Percentiles rank a stretch among this genome's conserved stretches.
Evolutionary conservation across 2,797 vertebrate species (phyloP).

Genomic region (Adelosebastes latens): DNA sequence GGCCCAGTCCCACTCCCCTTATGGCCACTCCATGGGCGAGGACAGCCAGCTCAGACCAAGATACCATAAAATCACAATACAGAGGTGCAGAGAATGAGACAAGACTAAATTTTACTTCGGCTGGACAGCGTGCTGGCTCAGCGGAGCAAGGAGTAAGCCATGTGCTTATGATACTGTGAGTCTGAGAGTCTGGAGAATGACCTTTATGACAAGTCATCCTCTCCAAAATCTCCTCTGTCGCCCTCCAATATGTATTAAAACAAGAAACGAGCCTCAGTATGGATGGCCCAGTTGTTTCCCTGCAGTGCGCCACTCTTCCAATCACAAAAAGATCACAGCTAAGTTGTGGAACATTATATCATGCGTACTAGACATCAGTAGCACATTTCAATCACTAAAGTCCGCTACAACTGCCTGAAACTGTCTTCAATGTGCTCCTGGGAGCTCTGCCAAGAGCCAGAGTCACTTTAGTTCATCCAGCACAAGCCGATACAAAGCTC

Average conservation of each 20-base stretch:
- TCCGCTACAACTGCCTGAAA: slow-evolving; percentile 53
- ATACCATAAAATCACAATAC: slow-evolving; percentile 51
- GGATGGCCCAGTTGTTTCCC: slow-evolving; percentile 24
- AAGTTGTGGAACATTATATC: slow-evolving; percentile 49
- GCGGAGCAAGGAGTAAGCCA: slow-evolving; percentile 43
- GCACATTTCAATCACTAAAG: slow-evolving; percentile 48
- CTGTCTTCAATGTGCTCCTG: slow-evolving; percentile 57
- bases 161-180: slow-evolving; percentile 35
- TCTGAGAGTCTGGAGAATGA: slow-evolving; percentile 56
- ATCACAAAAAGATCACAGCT: slow-evolving; percentile 37
- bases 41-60: slow-evolving; percentile 52
- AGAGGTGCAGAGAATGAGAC: slow-evolving; percentile 44
- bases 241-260: slow-evolving; percentile 23
- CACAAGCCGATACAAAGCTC: slow-evolving; percentile 59
- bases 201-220: slow-evolving; percentile 55
- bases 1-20: slow-evolving; percentile 61
- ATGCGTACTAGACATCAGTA: slow-evolving; percentile 42
- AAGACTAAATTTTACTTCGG: slow-evolving; percentile 30
- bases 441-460: slow-evolving; percentile 62
- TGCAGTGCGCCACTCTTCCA: slow-evolving; percentile 6
- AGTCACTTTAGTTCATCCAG: slow-evolving; percentile 73
- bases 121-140: slow-evolving; percentile 59
- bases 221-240: slow-evolving; percentile 40
- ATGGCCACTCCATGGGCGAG: slow-evolving; percentile 67
- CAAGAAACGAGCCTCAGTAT: background rate